Evolutionary conservation across 2,797 vertebrate species (phyloP).

Genomic region (Acipenser ruthenus): DNA sequence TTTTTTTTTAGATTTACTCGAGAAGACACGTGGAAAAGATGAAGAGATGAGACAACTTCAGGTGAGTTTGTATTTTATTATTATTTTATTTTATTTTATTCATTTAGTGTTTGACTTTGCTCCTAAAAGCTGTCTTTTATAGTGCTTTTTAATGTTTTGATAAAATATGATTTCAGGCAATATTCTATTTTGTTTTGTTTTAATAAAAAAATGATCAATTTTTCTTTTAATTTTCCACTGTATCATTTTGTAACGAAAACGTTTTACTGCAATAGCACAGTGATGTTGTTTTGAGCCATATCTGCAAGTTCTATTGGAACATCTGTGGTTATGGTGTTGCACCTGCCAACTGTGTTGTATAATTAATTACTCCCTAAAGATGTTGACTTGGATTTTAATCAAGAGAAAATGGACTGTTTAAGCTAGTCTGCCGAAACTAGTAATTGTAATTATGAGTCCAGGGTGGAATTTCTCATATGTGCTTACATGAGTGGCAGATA

Average conservation of each 20-base stretch:
- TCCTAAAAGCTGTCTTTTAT: too few species aligned
- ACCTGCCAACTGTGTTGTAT: slow-evolving; percentile 40
- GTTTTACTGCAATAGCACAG: slow-evolving; percentile 1
- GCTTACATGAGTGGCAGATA: slow-evolving; percentile 51
- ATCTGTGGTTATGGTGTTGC: slow-evolving; percentile 38
- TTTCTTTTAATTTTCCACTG: too few species aligned
- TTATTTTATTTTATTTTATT: too few species aligned
- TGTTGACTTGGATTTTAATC: slow-evolving; percentile 45
- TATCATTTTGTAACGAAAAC: slow-evolving; percentile 19
- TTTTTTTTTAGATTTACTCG: slow-evolving; percentile 52
- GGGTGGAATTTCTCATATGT: slow-evolving; percentile 34
- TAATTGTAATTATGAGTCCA: slow-evolving; percentile 27
- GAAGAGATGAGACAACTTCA: slow-evolving; percentile 62
- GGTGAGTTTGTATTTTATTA: slow-evolving; percentile 33
- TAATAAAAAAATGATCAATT: too few species aligned
- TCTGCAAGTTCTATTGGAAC: slow-evolving; percentile 31
- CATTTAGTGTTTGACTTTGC: too few species aligned
- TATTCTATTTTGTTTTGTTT: too few species aligned
- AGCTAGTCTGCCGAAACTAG: slow-evolving; percentile 17
- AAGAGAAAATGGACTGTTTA: slow-evolving; percentile 35
- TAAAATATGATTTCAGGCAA: too few species aligned
- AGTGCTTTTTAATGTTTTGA: too few species aligned
- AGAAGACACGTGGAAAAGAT: slow-evolving; percentile 54
- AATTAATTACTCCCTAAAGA: slow-evolving; percentile 51
- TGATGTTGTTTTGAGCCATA: slow-evolving; percentile 35